Conservation (phyloP, 2,797 vertebrate genomes). For the Danio jaintianensis region DNA sequence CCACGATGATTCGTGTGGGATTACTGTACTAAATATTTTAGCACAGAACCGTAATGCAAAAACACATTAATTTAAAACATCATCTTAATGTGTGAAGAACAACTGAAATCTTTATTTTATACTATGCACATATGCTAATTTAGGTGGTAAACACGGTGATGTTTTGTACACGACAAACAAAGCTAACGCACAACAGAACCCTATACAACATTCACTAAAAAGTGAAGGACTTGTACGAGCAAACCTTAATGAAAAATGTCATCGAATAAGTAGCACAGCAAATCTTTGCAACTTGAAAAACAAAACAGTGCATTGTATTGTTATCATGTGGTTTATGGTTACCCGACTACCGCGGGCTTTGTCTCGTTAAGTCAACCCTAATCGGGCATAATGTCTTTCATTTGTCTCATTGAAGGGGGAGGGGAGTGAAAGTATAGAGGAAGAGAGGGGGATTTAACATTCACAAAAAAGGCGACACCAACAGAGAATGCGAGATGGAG, state of each 20-base stretch:
- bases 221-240: not conserved
- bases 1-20: not conserved
- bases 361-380: slow-evolving; percentile 70
- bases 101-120: not conserved
- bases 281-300: not conserved
- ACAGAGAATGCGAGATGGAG: slow-evolving; percentile 84
- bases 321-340: slow-evolving; percentile 56
- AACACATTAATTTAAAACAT: not conserved
- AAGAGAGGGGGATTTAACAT: slow-evolving; percentile 83
- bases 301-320: slow-evolving; percentile 11
- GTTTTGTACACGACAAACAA: slow-evolving; percentile 1
- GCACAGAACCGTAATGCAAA: not conserved
- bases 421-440: slow-evolving; percentile 83
- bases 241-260: not conserved
- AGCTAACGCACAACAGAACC: not conserved
- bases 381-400: slow-evolving; percentile 83
- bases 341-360: slow-evolving; percentile 58
- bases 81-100: not conserved
- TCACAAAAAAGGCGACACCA: slow-evolving; percentile 76
- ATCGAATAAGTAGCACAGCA: not conserved
- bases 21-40: not conserved
- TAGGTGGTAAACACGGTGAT: no score
- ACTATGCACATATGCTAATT: not conserved
- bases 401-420: slow-evolving; percentile 84
- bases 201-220: not conserved